Evolutionary conservation across 1,140 invertebrate genomes (phyloP).

Genomic region (Procambarus clarkii): DNA sequence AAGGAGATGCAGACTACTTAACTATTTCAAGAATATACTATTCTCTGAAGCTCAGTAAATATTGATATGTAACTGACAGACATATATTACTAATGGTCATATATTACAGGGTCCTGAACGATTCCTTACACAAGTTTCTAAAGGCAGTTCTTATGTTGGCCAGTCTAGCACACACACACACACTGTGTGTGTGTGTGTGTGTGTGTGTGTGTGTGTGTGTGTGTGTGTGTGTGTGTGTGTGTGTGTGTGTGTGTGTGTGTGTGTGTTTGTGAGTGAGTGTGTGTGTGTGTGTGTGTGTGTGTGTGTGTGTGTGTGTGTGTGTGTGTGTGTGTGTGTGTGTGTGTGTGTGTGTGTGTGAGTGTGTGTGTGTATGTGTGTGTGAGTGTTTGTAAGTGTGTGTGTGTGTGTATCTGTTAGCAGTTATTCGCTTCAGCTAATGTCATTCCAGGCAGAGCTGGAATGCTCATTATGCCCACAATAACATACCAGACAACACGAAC

Average conservation of each 20-base stretch:
- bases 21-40: too few species aligned
- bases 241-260: constrained; percentile 4
- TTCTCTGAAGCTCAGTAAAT: too few species aligned
- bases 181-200: constrained; percentile 8
- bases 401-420: not conserved
- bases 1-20: too few species aligned
- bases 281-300: not conserved
- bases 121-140: too few species aligned
- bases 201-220: constrained; percentile 7
- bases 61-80: too few species aligned
- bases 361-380: not conserved
- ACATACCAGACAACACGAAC: too few species aligned
- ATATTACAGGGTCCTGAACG: too few species aligned
- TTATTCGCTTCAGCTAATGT: not conserved
- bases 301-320: not conserved
- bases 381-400: not conserved
- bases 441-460: too few species aligned
- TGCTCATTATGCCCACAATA: too few species aligned
- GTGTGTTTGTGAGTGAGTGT: not conserved
- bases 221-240: not conserved
- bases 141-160: too few species aligned
- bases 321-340: not conserved
- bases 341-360: constrained; percentile 11
- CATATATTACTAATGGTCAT: too few species aligned
- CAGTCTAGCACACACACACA: too few species aligned